Evolutionary conservation across 2,888 invertebrate genomes (phyloP).

Genomic region (Gortyna flavago): DNA sequence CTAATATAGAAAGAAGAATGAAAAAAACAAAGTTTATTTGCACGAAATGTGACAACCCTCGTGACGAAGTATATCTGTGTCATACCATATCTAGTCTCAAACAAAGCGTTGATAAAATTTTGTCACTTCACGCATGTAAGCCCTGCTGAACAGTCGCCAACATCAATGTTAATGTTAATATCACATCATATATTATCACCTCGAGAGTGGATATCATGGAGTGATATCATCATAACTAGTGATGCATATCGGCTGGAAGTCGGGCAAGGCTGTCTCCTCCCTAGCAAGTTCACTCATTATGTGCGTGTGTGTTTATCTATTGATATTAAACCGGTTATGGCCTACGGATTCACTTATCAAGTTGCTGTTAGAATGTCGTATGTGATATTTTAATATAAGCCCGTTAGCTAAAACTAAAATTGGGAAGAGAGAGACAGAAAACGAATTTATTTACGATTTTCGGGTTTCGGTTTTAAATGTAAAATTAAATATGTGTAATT

Average conservation of each 20-base stretch:
- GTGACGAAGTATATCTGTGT: background rate
- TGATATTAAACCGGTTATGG: conserved; percentile 58
- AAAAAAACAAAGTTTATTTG: no score
- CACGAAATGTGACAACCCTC: no score
- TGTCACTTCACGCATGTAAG: background rate
- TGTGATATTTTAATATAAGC: conserved; percentile 4
- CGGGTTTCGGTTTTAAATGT: background rate
- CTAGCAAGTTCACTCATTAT: conserved; percentile 70
- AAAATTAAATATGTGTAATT: background rate
- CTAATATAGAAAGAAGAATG: no score
- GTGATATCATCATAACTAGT: conserved; percentile 74
- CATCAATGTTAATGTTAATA: conserved; percentile 62
- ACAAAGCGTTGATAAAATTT: background rate
- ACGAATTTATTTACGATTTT: accelerated
- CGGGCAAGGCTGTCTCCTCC: conserved; percentile 83
- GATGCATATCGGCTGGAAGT: conserved; percentile 77
- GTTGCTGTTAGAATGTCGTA: conserved; percentile 27
- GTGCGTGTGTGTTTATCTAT: conserved; percentile 55
- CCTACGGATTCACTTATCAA: conserved; percentile 45
- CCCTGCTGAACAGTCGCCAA: conserved; percentile 16
- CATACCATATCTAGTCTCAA: background rate
- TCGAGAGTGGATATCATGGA: conserved; percentile 56
- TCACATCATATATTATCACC: conserved; percentile 68
- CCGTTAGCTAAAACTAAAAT: background rate
- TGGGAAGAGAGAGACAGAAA: background rate